A percentile compares a stretch with the other conserved stretches of the same genome.
Evolutionary conservation across 2,113 vertebrate genomes (phyloP).

Genomic region (Natator depressus): DNA sequence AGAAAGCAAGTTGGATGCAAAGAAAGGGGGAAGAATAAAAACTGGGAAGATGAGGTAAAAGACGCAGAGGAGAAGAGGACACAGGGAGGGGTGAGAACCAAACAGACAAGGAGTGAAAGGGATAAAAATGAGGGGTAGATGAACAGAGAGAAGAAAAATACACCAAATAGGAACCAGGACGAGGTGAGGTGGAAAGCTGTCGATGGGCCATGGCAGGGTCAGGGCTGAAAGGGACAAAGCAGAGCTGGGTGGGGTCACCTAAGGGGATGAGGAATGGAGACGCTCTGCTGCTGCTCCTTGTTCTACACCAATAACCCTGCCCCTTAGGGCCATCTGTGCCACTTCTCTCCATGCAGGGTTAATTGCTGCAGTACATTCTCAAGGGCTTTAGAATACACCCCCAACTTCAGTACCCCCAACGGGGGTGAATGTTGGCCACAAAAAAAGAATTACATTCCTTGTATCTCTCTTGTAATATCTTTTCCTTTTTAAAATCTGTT

Average conservation of each 20-base stretch:
- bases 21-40: not conserved
- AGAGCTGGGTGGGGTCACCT: not conserved
- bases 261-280: not conserved
- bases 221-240: too few relatives aligned
- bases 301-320: not conserved
- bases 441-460: too few relatives aligned
- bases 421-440: too few relatives aligned
- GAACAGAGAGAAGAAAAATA: not conserved
- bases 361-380: not conserved
- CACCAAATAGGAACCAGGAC: too few relatives aligned
- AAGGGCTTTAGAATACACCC: not conserved
- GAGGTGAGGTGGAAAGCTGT: not conserved
- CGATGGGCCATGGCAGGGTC: too few relatives aligned
- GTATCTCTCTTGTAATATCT: not conserved
- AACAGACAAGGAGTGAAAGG: not conserved
- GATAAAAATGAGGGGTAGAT: not conserved
- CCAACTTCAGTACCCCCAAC: not conserved
- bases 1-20: not conserved
- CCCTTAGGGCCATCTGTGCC: not conserved
- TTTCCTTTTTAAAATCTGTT: not conserved
- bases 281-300: not conserved
- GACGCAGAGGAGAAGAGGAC: not conserved
- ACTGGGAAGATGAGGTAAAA: not conserved
- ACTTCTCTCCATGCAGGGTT: too few relatives aligned
- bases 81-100: constrained; percentile 3